Conservation (phyloP, 1,140 invertebrate species). For the Drosophila yakuba region DNA sequence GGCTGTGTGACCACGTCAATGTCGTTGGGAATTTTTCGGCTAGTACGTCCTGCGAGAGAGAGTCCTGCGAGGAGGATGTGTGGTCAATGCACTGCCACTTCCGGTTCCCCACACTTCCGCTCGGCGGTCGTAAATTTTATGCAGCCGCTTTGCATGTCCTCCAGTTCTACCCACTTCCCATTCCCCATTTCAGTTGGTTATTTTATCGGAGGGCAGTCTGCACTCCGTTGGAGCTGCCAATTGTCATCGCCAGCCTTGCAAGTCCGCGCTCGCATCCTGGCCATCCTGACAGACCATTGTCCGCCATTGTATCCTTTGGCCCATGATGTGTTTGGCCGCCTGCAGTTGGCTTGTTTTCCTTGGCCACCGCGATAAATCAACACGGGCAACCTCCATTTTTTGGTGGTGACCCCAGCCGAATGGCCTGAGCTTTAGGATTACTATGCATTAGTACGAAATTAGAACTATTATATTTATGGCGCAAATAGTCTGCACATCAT, state of each 20-base stretch:
- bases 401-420: neutral
- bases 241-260: conserved; percentile 23
- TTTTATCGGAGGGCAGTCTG: conserved; percentile 49
- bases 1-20: conserved; percentile 29
- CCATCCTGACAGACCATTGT: conserved; percentile 24
- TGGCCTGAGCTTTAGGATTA: conserved; percentile 23
- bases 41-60: neutral
- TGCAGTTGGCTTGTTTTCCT: conserved; percentile 22
- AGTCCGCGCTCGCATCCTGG: conserved; percentile 24
- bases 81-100: conserved; percentile 56
- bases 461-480: conserved; percentile 61
- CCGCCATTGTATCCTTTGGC: conserved; percentile 12
- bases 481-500: conserved; percentile 50
- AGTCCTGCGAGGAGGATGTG: conserved; percentile 23
- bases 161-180: neutral
- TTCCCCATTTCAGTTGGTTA: conserved; percentile 30
- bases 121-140: conserved; percentile 33
- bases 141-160: conserved; percentile 47
- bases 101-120: conserved; percentile 26
- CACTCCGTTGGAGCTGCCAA: conserved; percentile 40
- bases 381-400: conserved; percentile 15
- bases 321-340: conserved; percentile 62
- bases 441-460: conserved; percentile 49
- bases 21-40: conserved; percentile 18
- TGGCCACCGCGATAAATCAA: conserved; percentile 54